phyloP scores from a whole-genome alignment of 2,113 vertebrate genomes.

The Platanista minor region DNA sequence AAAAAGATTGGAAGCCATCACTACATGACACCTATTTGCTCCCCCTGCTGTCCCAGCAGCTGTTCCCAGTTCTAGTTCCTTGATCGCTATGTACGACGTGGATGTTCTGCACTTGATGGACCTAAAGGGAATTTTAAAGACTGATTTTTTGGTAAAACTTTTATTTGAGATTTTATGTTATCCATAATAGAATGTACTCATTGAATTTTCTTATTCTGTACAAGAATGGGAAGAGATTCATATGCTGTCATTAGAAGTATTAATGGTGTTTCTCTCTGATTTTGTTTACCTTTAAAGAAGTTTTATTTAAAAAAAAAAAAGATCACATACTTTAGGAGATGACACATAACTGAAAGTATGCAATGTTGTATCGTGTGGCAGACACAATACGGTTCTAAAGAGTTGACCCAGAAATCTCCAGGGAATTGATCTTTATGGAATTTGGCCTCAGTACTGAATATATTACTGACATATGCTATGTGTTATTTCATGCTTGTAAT shows the following conservation, averaged over 20 bases:
- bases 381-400: not conserved
- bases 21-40: too few species aligned
- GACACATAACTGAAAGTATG: not conserved
- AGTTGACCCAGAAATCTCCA: not conserved
- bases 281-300: not conserved
- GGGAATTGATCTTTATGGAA: not conserved
- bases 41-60: not conserved
- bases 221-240: not conserved
- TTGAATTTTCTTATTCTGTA: not conserved
- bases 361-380: not conserved
- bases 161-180: not conserved
- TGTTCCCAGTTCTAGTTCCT: not conserved
- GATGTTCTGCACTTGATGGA: not conserved
- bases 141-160: not conserved
- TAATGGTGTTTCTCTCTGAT: slow-evolving; percentile 9
- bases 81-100: not conserved
- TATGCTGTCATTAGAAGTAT: not conserved
- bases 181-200: not conserved
- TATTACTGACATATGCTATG: not conserved
- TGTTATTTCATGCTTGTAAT: not conserved
- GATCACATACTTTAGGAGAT: not conserved
- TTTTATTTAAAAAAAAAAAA: not conserved
- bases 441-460: slow-evolving; percentile 17
- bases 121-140: not conserved
- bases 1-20: not conserved